Evolutionary conservation across 1,140 invertebrate genomes (phyloP).

Genomic region (Conus ventricosus): DNA sequence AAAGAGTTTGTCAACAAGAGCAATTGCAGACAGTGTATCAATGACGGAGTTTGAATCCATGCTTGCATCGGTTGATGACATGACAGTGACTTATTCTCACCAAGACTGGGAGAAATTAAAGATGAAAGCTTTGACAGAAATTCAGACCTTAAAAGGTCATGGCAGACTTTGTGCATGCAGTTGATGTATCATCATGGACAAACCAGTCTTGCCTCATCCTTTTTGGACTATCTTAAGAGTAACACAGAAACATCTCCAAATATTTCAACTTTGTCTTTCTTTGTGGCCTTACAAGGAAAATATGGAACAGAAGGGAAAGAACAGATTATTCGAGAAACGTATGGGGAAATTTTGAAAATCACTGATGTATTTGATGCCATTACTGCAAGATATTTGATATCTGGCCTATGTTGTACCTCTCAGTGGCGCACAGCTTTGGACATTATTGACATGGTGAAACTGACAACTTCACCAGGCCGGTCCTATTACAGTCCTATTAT

Average conservation of each 20-base stretch:
- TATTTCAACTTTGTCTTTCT: constrained; percentile 26
- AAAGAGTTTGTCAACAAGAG: neutral
- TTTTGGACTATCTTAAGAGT: constrained; percentile 30
- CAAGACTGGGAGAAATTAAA: constrained; percentile 36
- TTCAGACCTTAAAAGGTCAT: constrained; percentile 29
- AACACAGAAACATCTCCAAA: constrained; percentile 4
- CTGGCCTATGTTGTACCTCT: constrained; percentile 33
- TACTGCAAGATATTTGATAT: constrained; percentile 33
- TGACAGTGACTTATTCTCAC: neutral
- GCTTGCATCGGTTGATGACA: neutral
- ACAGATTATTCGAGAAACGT: constrained; percentile 21
- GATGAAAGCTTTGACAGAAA: constrained; percentile 24
- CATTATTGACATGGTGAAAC: constrained; percentile 39
- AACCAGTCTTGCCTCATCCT: constrained; percentile 10
- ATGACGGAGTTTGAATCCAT: neutral
- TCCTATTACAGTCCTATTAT: constrained; percentile 33
- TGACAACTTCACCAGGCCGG: neutral
- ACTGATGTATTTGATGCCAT: constrained; percentile 37
- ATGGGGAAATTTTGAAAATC: constrained; percentile 23
- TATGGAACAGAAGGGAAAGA: constrained; percentile 26
- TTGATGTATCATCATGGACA: constrained; percentile 16
- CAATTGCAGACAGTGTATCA: neutral
- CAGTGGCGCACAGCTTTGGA: constrained; percentile 36
- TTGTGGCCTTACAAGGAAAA: constrained; percentile 31
- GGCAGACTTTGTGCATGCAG: constrained; percentile 32